Evolutionary conservation across 2,113 vertebrate genomes (phyloP), one percentile per base, ranked within the genome.

Genomic region (Apeltes quadracus): DNA sequence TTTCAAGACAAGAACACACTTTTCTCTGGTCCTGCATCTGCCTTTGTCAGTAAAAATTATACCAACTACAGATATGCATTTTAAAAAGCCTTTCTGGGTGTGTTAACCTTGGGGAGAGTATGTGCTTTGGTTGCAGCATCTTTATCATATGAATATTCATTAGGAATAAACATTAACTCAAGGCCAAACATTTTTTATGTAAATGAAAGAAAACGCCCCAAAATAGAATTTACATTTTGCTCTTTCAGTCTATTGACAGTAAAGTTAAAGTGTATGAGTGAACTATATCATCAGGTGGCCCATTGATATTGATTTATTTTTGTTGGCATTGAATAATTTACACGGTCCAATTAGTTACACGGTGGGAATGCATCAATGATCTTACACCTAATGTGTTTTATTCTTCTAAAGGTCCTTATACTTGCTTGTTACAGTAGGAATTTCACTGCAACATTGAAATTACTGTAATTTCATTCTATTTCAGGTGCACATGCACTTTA

Each of bases 61-160:
- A 15, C 15, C 48, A 27, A 61, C 61, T 44, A 32, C 53, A 34
- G 3, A 36, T 56, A 25, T 11, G 58, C 58, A 54, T 68, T 72
- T 64, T 59, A 54, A 69, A 77, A 32, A 65, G 69, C 20, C 20
- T 27, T 29, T 4, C 8, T 66, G 22, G n/a, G 13, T 69, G 41
- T 58, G 41, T 27, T 68, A 65, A 82, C 75, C 74, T 73, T 78
- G 25, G 39, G 41, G 34, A 61, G 62, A 62, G 43, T 3, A 56
- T 54, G 43, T 41, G 41, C 56, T 72, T 66, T 72, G 50, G 50
- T 58, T 8, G 8, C 56, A 67, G 70, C 48, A 61, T 70, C 38
- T 69, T 59, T 55, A 14, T 55, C 39, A 43, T 59, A 74, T 75
- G 50, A 75, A 78, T 78, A 75, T 75, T 75, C 50, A 78, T 78